Evolutionary conservation across 37 sponge, comb jelly and placozoan species (phyloP).

Genomic region (Spongia lamella): DNA sequence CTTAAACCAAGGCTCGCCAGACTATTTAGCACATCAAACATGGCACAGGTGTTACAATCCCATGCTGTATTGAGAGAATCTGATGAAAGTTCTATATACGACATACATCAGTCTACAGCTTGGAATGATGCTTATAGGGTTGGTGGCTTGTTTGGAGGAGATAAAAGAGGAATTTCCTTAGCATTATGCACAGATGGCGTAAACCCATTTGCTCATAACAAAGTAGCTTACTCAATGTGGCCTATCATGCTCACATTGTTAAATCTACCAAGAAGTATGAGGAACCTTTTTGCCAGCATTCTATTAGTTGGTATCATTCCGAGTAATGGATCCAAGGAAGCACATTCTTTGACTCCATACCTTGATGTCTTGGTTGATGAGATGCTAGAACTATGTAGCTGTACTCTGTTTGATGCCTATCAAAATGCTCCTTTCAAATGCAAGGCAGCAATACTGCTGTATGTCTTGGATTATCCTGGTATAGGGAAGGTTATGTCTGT

Average conservation of each 20-base stretch:
- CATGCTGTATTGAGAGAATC: neutral
- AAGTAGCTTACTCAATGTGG: no score
- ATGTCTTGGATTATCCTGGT: slow-evolving; percentile 25
- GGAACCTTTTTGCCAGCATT: slow-evolving; percentile 3
- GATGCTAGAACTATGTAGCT: neutral
- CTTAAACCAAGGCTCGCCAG: slow-evolving; percentile 10
- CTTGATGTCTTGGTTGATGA: slow-evolving; percentile 31
- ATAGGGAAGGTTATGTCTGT: slow-evolving; percentile 20
- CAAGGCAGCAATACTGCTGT: slow-evolving; percentile 6
- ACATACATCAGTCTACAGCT: slow-evolving; percentile 16
- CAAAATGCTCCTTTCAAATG: slow-evolving; percentile 6
- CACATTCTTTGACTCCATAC: slow-evolving; percentile 4
- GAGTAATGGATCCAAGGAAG: slow-evolving; percentile 13
- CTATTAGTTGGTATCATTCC: slow-evolving; percentile 26
- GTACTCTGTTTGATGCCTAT: slow-evolving; percentile 25
- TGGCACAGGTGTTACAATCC: neutral
- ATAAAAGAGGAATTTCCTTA: slow-evolving; percentile 4
- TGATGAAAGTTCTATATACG: neutral
- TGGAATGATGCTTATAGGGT: slow-evolving; percentile 2
- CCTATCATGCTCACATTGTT: slow-evolving; percentile 12
- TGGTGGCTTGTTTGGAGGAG: slow-evolving; percentile 8
- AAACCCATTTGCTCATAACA: no score
- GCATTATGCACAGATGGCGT: no score
- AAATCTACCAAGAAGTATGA: slow-evolving; percentile 17
- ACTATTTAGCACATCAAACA: neutral